Conservation (phyloP, 2,888 invertebrate genomes). For the Cotesia congregata region DNA sequence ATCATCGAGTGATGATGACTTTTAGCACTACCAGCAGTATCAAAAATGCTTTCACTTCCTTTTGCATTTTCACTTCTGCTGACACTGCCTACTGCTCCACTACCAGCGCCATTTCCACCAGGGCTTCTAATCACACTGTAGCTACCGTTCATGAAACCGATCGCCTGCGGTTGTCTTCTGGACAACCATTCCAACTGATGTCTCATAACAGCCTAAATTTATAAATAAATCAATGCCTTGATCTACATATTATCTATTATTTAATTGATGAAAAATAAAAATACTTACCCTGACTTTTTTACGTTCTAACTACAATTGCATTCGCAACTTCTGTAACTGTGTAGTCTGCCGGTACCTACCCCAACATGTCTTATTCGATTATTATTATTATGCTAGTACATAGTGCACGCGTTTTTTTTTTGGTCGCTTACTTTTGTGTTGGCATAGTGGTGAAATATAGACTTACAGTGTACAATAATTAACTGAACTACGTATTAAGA, state of each 20-base stretch:
- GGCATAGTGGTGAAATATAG: no score
- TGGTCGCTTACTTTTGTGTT: no score
- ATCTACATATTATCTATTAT: no score
- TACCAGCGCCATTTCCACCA: conserved; percentile 49
- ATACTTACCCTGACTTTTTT: conserved; percentile 81
- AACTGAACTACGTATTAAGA: no score
- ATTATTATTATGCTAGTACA: no score
- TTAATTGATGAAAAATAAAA: background rate
- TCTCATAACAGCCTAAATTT: conserved; percentile 77
- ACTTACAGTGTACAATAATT: no score
- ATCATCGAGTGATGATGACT: conserved; percentile 64
- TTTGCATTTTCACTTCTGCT: conserved; percentile 51
- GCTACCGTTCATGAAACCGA: conserved; percentile 71
- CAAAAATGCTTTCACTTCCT: background rate
- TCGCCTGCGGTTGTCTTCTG: conserved; percentile 81
- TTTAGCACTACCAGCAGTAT: conserved; percentile 45
- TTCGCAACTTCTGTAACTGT: conserved; percentile 93
- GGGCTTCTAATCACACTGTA: conserved; percentile 61
- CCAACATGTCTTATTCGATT: conserved; percentile 82
- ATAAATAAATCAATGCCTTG: conserved; percentile 29
- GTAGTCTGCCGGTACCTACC: conserved; percentile 74
- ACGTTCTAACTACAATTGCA: conserved; percentile 93
- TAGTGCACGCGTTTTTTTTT: no score
- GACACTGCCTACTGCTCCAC: conserved; percentile 64
- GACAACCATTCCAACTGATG: conserved; percentile 92